Evolutionary conservation across 2,113 vertebrate species (phyloP).

Genomic region (Takifugu flavidus): DNA sequence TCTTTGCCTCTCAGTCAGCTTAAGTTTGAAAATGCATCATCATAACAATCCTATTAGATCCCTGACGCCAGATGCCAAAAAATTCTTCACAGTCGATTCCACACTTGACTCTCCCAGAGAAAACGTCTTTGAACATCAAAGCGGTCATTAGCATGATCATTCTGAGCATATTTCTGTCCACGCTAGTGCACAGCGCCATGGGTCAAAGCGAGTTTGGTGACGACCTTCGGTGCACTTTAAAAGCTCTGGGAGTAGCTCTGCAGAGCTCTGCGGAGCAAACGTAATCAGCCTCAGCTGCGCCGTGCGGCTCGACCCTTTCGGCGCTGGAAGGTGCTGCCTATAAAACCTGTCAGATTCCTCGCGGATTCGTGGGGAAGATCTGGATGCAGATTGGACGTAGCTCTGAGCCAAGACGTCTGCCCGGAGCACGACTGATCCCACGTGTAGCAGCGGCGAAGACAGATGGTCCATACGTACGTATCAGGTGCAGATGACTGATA

Average conservation of each 20-base stretch:
- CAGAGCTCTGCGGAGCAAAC: background rate
- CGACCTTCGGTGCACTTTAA: constrained; percentile 16
- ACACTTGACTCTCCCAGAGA: constrained; percentile 29
- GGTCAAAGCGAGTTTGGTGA: constrained; percentile 5
- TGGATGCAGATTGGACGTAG: constrained; percentile 32
- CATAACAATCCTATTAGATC: constrained; percentile 26
- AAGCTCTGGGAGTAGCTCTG: constrained; percentile 26
- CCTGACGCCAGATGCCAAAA: constrained; percentile 16
- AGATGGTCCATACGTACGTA: constrained; percentile 9
- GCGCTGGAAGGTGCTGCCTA: constrained; percentile 42
- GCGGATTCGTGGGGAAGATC: constrained; percentile 29
- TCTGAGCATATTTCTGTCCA: constrained; percentile 14
- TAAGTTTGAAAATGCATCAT: constrained; percentile 17
- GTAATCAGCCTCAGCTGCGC: constrained; percentile 48
- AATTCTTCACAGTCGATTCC: constrained; percentile 30
- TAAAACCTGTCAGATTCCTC: constrained; percentile 50
- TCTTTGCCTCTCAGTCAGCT: constrained; percentile 7
- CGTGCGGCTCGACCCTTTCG: background rate
- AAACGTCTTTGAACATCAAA: constrained; percentile 14
- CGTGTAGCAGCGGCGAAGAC: constrained; percentile 27
- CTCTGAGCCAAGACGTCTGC: constrained; percentile 27
- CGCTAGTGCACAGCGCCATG: background rate
- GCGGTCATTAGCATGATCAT: background rate
- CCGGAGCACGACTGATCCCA: constrained; percentile 29
- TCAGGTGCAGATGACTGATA: constrained; percentile 39